Percentiles rank a stretch among this genome's conserved stretches.
These are phyloP conservation scores for Heteractis magnifica DNA, from an alignment of 92 coral and sea anemone species.

Conservation along the genomic window DNA sequence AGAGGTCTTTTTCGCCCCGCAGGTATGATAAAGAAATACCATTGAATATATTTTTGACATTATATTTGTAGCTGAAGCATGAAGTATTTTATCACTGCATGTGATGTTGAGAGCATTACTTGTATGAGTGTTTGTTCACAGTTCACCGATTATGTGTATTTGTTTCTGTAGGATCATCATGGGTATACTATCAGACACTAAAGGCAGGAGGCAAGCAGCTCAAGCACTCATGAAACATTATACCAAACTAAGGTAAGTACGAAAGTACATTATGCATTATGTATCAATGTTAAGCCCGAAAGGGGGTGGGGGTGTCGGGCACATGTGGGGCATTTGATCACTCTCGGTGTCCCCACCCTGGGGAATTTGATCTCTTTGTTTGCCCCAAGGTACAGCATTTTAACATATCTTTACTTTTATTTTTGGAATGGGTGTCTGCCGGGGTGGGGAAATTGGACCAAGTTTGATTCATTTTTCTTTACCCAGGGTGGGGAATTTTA, in stretches of 20 bases:
- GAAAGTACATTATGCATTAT: neutral
- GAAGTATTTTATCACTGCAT: neutral
- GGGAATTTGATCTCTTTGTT: no score
- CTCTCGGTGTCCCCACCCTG: no score
- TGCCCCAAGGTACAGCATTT: no score
- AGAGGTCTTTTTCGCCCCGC: neutral
- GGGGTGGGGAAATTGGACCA: no score
- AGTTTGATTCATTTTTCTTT: no score
- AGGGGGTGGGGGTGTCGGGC: no score
- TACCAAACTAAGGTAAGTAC: slow-evolving; percentile 62
- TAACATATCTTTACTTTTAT: no score
- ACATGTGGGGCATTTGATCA: no score
- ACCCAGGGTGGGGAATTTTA: no score
- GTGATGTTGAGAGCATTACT: neutral
- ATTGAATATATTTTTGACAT: neutral
- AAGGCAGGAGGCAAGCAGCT: slow-evolving; percentile 57
- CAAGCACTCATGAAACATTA: slow-evolving; percentile 49
- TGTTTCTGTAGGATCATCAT: slow-evolving; percentile 16
- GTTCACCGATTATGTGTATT: neutral
- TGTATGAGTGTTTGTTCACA: neutral
- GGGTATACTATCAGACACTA: slow-evolving; percentile 75
- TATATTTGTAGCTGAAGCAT: neutral
- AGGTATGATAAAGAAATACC: neutral
- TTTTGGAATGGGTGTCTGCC: no score
- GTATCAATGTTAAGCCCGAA: no score